Conservation (phyloP, 1,140 invertebrate species). For the Coenobita brevimanus region DNA sequence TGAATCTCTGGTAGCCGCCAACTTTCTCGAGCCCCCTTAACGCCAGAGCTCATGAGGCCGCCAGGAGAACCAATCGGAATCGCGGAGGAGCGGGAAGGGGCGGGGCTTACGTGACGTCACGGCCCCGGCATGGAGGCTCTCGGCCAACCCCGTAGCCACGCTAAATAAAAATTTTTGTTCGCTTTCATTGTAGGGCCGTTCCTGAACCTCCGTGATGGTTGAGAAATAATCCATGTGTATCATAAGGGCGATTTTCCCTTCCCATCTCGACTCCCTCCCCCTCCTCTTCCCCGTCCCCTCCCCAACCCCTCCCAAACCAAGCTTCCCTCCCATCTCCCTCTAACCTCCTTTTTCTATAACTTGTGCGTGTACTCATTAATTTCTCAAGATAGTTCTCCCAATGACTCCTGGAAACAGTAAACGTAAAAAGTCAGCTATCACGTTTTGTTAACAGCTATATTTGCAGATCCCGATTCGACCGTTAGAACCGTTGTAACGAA, state of each 20-base stretch:
- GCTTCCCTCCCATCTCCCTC: too few species aligned
- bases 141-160: slow-evolving; percentile 57
- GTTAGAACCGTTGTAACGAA: not conserved
- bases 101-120: slow-evolving; percentile 49
- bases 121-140: slow-evolving; percentile 11
- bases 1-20: not conserved
- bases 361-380: too few species aligned
- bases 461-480: too few species aligned
- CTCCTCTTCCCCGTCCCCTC: not conserved
- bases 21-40: slow-evolving; percentile 57
- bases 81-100: slow-evolving; percentile 26
- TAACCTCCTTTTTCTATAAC: too few species aligned
- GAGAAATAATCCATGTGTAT: slow-evolving; percentile 66
- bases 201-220: slow-evolving; percentile 47
- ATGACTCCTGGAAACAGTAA: too few species aligned
- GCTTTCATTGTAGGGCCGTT: slow-evolving; percentile 67
- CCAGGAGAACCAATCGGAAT: slow-evolving; percentile 21
- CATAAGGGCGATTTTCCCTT: slow-evolving; percentile 58
- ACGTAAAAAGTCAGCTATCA: not conserved
- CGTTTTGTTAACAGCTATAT: not conserved
- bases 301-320: not conserved
- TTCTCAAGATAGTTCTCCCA: too few species aligned
- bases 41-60: slow-evolving; percentile 36
- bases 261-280: not conserved
- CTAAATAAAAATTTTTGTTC: slow-evolving; percentile 68